These are phyloP conservation scores for Ctenochaetus hawaiiensis DNA, from an alignment of 2,797 vertebrate species.

Conservation along the genomic window DNA sequence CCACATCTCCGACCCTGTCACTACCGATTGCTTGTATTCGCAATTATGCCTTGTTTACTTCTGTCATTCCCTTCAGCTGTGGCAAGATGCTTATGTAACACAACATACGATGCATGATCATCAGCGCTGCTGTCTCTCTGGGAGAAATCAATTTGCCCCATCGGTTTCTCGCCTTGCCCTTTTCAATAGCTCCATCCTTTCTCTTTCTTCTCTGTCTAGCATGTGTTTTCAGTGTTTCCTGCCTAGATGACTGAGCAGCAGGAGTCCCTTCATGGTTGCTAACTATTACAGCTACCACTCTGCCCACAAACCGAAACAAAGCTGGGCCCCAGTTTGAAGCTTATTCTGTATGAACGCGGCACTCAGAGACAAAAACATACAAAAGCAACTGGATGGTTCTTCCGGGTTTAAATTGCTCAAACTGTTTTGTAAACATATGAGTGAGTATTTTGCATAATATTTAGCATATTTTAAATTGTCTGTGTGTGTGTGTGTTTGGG, in stretches of 20 bases:
- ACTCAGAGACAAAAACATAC: slow-evolving; percentile 36
- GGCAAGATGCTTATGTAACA: slow-evolving; percentile 73
- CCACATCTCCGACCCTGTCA: slow-evolving; percentile 65
- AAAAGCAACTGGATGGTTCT: slow-evolving; percentile 23
- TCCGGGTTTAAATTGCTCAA: slow-evolving; percentile 24
- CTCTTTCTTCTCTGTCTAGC: slow-evolving; percentile 23
- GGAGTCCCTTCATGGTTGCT: slow-evolving; percentile 36
- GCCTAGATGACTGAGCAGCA: slow-evolving; percentile 26
- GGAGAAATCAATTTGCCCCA: slow-evolving; percentile 72
- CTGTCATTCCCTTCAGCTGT: slow-evolving; percentile 64
- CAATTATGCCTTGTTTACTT: slow-evolving; percentile 67
- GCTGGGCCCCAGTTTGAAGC: slow-evolving; percentile 46
- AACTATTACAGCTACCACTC: slow-evolving; percentile 13
- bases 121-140: slow-evolving; percentile 50
- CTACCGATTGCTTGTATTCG: slow-evolving; percentile 52
- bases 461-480: neutral
- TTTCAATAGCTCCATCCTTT: slow-evolving; percentile 27
- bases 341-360: slow-evolving; percentile 47
- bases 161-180: slow-evolving; percentile 53
- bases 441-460: slow-evolving; percentile 11
- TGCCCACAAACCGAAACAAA: slow-evolving; percentile 37
- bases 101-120: slow-evolving; percentile 57
- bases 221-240: slow-evolving; percentile 22
- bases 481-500: slow-evolving; percentile 17
- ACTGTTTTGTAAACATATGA: slow-evolving; percentile 1